Evolutionary conservation across 2,888 invertebrate genomes (phyloP).

Genomic region (Parasteatoda lunata): DNA sequence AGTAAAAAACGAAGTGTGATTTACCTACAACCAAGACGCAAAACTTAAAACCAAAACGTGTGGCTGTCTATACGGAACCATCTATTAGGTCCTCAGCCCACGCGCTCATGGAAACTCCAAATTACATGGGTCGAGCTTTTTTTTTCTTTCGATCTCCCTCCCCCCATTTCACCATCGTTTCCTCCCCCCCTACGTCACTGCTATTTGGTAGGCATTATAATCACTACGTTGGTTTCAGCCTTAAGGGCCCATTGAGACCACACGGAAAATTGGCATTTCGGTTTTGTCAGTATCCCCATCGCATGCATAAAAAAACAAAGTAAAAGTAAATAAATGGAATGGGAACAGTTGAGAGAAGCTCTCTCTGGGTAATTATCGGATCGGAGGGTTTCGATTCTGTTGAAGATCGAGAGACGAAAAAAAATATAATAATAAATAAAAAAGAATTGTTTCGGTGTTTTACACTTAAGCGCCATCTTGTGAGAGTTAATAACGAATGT

Average conservation of each 20-base stretch:
- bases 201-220: constrained; percentile 61
- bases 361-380: neutral
- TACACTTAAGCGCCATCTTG: constrained; percentile 38
- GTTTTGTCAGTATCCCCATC: constrained; percentile 38
- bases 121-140: constrained; percentile 55
- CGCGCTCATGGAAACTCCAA: constrained; percentile 43
- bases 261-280: constrained; percentile 57
- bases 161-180: constrained; percentile 12
- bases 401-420: too few species aligned
- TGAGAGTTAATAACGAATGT: neutral
- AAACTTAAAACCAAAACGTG: constrained; percentile 42
- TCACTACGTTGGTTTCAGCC: constrained; percentile 30
- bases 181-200: constrained; percentile 24
- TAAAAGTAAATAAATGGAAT: neutral
- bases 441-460: neutral
- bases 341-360: neutral
- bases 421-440: too few species aligned
- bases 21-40: constrained; percentile 38
- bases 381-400: neutral
- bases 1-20: constrained; percentile 53
- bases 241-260: constrained; percentile 52
- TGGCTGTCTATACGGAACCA: constrained; percentile 37
- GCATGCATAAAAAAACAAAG: neutral
- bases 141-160: constrained; percentile 13
- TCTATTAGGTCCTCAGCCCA: constrained; percentile 46